Evolutionary conservation across 2,113 vertebrate species (phyloP).

Genomic region (Rhinopomastus cyanomelas): DNA sequence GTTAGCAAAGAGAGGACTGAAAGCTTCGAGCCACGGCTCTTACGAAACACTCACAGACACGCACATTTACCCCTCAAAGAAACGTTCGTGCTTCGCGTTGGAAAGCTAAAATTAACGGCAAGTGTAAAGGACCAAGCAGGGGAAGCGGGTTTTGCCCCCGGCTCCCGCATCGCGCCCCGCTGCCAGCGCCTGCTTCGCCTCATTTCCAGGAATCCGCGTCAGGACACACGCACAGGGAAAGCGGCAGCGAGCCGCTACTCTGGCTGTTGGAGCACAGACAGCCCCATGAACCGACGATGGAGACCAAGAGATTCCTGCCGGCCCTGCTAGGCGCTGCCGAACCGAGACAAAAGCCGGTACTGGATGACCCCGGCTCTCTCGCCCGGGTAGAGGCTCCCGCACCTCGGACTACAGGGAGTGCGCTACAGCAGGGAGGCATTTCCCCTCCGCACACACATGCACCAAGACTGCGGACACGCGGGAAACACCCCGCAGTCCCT

Average conservation of each 20-base stretch:
- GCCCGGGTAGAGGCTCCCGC: not conserved
- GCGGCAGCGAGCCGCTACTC: not conserved
- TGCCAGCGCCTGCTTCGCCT: not conserved
- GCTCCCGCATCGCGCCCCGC: not conserved
- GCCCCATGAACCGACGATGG: accelerated
- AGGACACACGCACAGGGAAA: not conserved
- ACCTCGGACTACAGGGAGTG: too few species aligned
- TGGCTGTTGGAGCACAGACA: not conserved
- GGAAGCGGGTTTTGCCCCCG: accelerated
- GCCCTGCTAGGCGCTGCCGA: not conserved
- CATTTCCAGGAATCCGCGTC: not conserved
- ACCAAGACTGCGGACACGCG: too few species aligned
- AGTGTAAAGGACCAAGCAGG: accelerated
- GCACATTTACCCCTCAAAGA: not conserved
- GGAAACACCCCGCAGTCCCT: too few species aligned
- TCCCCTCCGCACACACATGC: too few species aligned
- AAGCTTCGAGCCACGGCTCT: too few species aligned
- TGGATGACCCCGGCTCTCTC: not conserved
- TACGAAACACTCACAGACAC: accelerated
- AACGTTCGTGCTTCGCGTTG: not conserved
- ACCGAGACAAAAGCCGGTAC: not conserved
- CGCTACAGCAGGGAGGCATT: too few species aligned
- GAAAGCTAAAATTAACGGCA: not conserved
- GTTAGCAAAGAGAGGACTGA: accelerated
- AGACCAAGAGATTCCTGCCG: not conserved